Conservation (phyloP, 2,888 invertebrate genomes). For the Chaetogeoica ovagalla region DNA sequence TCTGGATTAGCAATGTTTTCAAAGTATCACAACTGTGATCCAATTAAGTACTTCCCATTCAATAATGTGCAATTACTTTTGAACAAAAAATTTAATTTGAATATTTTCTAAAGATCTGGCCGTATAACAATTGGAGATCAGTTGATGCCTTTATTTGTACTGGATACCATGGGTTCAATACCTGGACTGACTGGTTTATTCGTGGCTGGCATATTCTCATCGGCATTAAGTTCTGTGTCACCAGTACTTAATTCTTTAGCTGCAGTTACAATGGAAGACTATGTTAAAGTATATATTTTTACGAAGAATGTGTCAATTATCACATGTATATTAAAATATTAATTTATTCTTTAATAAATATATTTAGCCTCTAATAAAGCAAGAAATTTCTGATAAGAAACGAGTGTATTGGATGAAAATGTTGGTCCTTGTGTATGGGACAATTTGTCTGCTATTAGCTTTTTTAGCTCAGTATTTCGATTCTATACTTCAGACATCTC, state of each 20-base stretch:
- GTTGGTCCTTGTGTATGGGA: conserved; percentile 69
- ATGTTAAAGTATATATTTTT: conserved; percentile 65
- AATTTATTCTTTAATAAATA: background rate
- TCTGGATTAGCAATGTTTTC: conserved; percentile 85
- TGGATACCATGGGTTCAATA: conserved; percentile 65
- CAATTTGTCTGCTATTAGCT: conserved; percentile 77
- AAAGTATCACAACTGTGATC: conserved; percentile 81
- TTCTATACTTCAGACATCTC: conserved; percentile 82
- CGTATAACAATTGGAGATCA: conserved; percentile 56
- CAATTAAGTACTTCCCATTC: conserved; percentile 62
- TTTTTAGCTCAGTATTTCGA: conserved; percentile 81
- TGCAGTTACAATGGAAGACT: conserved; percentile 87
- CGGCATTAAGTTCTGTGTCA: conserved; percentile 72
- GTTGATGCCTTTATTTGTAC: conserved; percentile 77
- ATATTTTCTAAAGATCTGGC: conserved; percentile 27
- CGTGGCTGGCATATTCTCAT: conserved; percentile 67
- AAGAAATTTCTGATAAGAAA: conserved; percentile 59
- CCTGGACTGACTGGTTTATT: conserved; percentile 87
- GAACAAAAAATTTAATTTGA: background rate
- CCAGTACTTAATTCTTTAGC: conserved; percentile 88
- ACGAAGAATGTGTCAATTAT: background rate
- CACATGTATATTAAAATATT: background rate
- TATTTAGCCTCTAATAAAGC: conserved; percentile 59
- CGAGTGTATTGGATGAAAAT: conserved; percentile 57
- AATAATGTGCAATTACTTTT: background rate